Percentiles rank a stretch among this genome's conserved stretches.
Conservation (phyloP, 2,113 vertebrate species). For the Tachysurus vachellii region DNA sequence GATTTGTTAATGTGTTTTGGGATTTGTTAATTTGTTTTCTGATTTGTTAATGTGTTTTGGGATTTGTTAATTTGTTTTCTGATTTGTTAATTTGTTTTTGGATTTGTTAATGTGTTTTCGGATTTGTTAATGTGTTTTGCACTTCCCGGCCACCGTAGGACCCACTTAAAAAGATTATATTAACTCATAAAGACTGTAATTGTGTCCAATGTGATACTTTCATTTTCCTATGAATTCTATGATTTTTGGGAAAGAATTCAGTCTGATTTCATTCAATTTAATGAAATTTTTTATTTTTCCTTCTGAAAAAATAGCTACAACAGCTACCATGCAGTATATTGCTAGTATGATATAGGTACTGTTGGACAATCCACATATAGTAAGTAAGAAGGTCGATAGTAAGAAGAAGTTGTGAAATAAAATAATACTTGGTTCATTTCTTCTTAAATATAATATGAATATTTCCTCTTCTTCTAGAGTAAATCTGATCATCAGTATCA, state of each 20-base stretch:
- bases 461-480: constrained; percentile 7
- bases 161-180: neutral
- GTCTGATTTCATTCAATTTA: neutral
- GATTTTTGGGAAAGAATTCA: neutral
- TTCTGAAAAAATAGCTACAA: neutral
- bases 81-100: too few relatives aligned
- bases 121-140: too few relatives aligned
- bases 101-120: too few relatives aligned
- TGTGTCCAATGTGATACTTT: too few relatives aligned
- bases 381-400: neutral
- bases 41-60: too few relatives aligned
- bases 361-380: neutral
- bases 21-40: too few relatives aligned
- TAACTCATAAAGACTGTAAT: too few relatives aligned
- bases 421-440: neutral
- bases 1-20: too few relatives aligned
- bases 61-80: too few relatives aligned
- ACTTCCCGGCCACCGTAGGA: too few relatives aligned
- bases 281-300: neutral
- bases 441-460: neutral
- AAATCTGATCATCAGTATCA: neutral
- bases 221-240: neutral
- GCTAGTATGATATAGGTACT: neutral
- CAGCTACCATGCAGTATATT: neutral
- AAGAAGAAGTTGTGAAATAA: neutral